These are phyloP conservation scores for Poeciliopsis turrubarensis DNA, from an alignment of 2,113 vertebrate genomes.

Conservation along the genomic window DNA sequence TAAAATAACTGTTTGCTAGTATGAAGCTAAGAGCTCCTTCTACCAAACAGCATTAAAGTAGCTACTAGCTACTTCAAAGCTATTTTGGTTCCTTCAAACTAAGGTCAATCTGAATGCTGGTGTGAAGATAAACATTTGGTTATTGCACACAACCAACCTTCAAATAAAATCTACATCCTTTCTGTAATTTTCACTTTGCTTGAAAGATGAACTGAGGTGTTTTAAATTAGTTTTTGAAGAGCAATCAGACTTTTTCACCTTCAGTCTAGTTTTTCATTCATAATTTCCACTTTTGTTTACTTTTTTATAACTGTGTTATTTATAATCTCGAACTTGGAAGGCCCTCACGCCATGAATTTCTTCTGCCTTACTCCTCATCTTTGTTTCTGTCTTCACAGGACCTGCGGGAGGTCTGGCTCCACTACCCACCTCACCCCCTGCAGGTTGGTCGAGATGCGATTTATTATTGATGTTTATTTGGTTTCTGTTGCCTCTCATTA, in stretches of 20 bases:
- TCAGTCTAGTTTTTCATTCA: neutral
- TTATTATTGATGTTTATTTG: conserved; percentile 60
- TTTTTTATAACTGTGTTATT: neutral
- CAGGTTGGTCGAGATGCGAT: conserved; percentile 85
- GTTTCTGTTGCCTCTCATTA: conserved; percentile 47
- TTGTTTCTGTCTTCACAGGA: conserved; percentile 78
- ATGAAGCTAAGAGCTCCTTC: no score
- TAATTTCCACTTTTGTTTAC: neutral
- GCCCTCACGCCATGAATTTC: conserved; percentile 2
- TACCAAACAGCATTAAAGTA: no score
- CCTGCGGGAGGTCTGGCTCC: conserved; percentile 96
- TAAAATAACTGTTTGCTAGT: no score
- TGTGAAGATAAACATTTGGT: neutral
- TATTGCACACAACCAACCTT: neutral
- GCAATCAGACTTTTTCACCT: neutral
- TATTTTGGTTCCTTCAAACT: no score
- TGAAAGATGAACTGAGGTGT: neutral
- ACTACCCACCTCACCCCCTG: conserved; percentile 96
- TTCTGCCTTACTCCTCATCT: conserved; percentile 4
- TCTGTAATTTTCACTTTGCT: neutral
- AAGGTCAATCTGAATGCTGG: neutral
- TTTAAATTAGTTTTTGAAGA: neutral
- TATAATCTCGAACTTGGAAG: neutral
- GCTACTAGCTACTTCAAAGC: no score
- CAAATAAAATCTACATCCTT: neutral